A percentile compares a stretch with the other conserved stretches of the same genome.
Conservation (phyloP, 2,113 vertebrate species). For the Menura novaehollandiae region DNA sequence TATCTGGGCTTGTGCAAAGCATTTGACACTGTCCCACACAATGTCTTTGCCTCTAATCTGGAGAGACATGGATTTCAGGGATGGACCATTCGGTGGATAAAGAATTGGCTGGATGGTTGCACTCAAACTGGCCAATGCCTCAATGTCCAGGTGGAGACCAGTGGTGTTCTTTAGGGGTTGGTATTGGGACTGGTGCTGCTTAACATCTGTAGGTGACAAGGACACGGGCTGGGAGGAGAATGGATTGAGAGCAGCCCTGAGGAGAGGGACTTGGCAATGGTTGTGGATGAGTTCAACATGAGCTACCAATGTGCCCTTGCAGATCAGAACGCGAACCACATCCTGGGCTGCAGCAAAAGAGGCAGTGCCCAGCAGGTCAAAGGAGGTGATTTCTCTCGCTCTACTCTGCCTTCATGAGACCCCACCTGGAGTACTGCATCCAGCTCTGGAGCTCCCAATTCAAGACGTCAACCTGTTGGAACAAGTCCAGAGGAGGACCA, state of each 20-base stretch:
- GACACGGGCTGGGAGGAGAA: background rate
- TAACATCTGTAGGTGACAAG: background rate
- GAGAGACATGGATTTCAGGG: background rate
- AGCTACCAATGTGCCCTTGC: background rate
- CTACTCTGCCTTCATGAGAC: background rate
- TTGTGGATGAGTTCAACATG: background rate
- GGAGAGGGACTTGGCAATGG: background rate
- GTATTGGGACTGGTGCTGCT: background rate
- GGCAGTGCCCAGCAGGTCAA: fast-evolving
- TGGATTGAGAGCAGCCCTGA: background rate
- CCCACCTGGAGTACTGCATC: background rate
- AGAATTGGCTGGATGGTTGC: background rate
- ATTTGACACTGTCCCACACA: background rate
- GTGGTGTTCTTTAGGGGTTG: background rate
- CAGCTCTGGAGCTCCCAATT: background rate
- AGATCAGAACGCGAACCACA: background rate
- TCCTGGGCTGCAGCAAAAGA: background rate
- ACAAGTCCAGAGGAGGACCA: background rate
- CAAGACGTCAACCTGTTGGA: background rate
- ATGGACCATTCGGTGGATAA: background rate
- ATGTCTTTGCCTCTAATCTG: background rate
- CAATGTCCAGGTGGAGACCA: background rate
- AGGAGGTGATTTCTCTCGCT: background rate
- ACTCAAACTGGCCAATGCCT: background rate
- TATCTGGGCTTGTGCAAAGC: background rate